Base-by-base conservation (phyloP, 2,888 invertebrate species). In the Cheilosia soror region DNA sequence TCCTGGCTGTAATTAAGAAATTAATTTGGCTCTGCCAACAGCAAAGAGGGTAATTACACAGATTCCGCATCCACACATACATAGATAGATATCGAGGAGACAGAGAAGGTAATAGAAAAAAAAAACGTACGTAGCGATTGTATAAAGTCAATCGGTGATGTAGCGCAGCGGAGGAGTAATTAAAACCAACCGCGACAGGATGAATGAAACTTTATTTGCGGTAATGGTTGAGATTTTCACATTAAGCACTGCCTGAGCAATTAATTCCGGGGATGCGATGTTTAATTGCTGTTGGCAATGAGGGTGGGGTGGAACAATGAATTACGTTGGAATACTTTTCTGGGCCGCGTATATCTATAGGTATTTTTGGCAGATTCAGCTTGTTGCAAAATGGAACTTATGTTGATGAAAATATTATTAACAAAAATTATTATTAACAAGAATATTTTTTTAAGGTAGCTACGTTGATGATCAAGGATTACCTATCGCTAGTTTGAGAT, bases 141-240 rank as follows among this genome's bases (percentile, higher is more conserved):
- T 29, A 44, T n/a, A 42, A 58, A 84, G 75, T 80, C 84, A 84
- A 84, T 84, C 31, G 75, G 33, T 29, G 63, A 53, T 31, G 69
- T 37, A 49, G 31, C 37, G 13, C 31, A 31, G 51, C 31, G 27
- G 42, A 33, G 53, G 53, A 79, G 83, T 84, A 84, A 84, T 84
- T 84, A 84, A 84, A 84, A 79, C 73, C 83, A 84, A 84, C 83
- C 73, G 83, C 83, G 79, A 65, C 83, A 79, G 40, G 51, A 75
- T 84, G 73, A 75, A 75, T 84, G 79, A 79, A 84, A 79, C 79
- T 84, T 84, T 79, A 79, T 84, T 84, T 84, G 73, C 79, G 47
- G 53, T 84, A 84, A 84, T 79, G 73, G 83, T 65, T 79, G 83
- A 69, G 83, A 75, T 84, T 81, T 65, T 72, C 83, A 58, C 75